A percentile compares a stretch with the other conserved stretches of the same genome.
These are phyloP conservation scores for Scaptomyza hsui DNA, from an alignment of 1,140 invertebrate genomes.

Conservation along the genomic window DNA sequence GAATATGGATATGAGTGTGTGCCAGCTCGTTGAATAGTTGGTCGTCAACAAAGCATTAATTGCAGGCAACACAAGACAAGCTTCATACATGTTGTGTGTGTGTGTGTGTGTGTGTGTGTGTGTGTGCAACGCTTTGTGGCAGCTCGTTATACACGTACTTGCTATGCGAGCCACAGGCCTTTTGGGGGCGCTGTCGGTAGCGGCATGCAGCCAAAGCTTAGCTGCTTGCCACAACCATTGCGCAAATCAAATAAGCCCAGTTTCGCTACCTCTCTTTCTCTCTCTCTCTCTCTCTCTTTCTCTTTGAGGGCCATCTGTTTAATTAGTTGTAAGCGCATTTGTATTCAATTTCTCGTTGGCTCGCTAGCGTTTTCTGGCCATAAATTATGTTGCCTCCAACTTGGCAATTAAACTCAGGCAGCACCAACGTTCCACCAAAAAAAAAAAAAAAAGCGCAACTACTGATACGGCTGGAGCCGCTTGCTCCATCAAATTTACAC, in stretches of 20 bases:
- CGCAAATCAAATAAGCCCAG: constrained; percentile 1
- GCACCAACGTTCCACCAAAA: constrained; percentile 13
- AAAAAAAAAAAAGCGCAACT: constrained; percentile 22
- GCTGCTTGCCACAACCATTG: neutral
- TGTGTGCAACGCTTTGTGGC: constrained; percentile 61
- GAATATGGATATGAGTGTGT: constrained; percentile 16
- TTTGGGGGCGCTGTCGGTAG: no score
- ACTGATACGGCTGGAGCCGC: constrained; percentile 29
- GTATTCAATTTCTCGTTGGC: constrained; percentile 66
- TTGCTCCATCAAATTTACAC: constrained; percentile 75
- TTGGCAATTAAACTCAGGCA: constrained; percentile 68
- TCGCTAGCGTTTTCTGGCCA: constrained; percentile 50
- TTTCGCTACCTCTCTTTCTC: neutral
- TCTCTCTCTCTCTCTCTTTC: no score
- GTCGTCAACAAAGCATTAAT: constrained; percentile 33
- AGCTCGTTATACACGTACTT: constrained; percentile 24
- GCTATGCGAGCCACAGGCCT: constrained; percentile 21
- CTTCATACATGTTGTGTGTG: neutral
- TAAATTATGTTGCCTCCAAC: constrained; percentile 79
- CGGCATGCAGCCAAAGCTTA: constrained; percentile 1
- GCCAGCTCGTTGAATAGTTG: constrained; percentile 15
- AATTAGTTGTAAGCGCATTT: constrained; percentile 80
- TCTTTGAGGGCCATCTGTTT: constrained; percentile 42
- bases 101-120: neutral
- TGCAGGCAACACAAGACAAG: constrained; percentile 11